Evolutionary conservation across 1,140 invertebrate genomes (phyloP), one percentile per base, ranked within the genome.

Genomic region (Hirudo medicinalis): DNA sequence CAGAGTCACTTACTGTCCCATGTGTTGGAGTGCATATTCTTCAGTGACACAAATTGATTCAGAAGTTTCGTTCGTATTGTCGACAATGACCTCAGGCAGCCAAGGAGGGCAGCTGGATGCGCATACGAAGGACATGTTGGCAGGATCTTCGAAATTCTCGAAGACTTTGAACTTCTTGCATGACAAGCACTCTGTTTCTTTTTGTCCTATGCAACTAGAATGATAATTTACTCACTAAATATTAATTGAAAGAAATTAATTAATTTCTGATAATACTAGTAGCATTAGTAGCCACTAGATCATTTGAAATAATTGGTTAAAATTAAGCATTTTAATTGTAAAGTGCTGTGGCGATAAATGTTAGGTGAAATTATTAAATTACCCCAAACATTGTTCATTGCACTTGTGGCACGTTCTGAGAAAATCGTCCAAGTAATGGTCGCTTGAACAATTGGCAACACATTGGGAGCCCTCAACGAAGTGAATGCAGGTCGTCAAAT

Each of bases 121-220:
- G 79, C 94, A 98, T 75, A 91, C 91, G 79, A 96, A 97, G 57
- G 57, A 63, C 57, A 43, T 71, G 20, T 17, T 40, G 20, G 25
- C 75, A 49, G 43, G 43, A 49, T 49, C 76, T 5, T 76, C 71
- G 60, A 75, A 72, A 63, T 77, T 84, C 19, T 85, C 77, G 74
- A 89, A 91, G 60, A 95, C 85, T 80, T 91, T 91, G 69, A 89
- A 89, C 78, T 92, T 93, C 75, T 88, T 84, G 77, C 94, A 97
- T 72, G 88, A 86, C 9, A 87, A 78, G 78, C 94, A 98, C 74
- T 95, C 86, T 54, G 86, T 86, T 0, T 87, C 83, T 0, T 86
- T 86, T 0, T 90, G 88, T 0, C 94, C 93, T 0, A 80, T 85
- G 78, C 94, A 98, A 0, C 84, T 78, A 0, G 89, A 80, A 94